phyloP scores from a whole-genome alignment of 2,888 invertebrate genomes.

The Urechis unicinctus region DNA sequence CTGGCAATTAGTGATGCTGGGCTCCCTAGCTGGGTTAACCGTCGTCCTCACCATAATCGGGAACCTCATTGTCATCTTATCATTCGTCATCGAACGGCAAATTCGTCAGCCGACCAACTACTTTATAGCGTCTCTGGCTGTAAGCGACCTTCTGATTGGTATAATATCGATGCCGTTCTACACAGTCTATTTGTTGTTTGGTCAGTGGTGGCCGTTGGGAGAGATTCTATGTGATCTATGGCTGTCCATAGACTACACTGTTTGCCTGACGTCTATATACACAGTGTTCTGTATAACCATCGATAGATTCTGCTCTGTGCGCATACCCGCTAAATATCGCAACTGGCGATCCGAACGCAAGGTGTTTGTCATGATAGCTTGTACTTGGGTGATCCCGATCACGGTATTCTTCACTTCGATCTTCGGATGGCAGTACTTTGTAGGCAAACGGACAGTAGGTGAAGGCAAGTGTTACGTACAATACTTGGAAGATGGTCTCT shows the following conservation, averaged over 20 bases:
- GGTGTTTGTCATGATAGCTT: conserved; percentile 90
- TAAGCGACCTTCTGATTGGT: conserved; percentile 94
- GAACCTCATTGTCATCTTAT: conserved; percentile 88
- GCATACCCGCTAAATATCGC: conserved; percentile 93
- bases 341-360: conserved; percentile 89
- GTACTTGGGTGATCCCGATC: conserved; percentile 95
- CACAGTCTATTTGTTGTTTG: conserved; percentile 91
- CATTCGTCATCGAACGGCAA: conserved; percentile 88
- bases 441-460: conserved; percentile 79
- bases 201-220: conserved; percentile 88
- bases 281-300: conserved; percentile 97
- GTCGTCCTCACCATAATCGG: conserved; percentile 89
- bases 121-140: conserved; percentile 96
- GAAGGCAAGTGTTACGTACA: conserved; percentile 92
- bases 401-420: conserved; percentile 95
- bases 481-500: conserved; percentile 93
- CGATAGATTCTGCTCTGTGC: conserved; percentile 96
- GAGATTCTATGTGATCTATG: conserved; percentile 93
- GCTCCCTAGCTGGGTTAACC: conserved; percentile 76
- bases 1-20: conserved; percentile 85
- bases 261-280: conserved; percentile 91
- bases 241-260: conserved; percentile 98
- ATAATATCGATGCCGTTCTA: conserved; percentile 67
- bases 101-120: conserved; percentile 86
- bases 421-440: conserved; percentile 98